These are phyloP conservation scores for Passer domesticus DNA, from an alignment of 2,113 vertebrate species.

Conservation along the genomic window DNA sequence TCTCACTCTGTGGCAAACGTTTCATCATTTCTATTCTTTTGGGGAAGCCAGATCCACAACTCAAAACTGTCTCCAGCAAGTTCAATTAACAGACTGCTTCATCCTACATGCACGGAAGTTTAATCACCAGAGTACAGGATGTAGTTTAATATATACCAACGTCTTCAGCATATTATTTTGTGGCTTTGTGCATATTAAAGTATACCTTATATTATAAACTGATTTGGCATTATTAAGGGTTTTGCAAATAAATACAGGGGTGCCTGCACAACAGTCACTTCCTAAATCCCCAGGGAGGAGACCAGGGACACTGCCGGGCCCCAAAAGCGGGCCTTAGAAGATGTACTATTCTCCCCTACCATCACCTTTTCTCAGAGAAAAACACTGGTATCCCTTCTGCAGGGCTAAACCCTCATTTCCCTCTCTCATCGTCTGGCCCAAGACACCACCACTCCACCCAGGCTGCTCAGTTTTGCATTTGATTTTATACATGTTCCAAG, in stretches of 20 bases:
- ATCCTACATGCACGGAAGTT: not conserved
- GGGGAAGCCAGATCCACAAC: not conserved
- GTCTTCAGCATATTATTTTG: not conserved
- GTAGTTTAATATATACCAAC: not conserved
- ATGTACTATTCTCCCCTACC: not conserved
- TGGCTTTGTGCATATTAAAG: not conserved
- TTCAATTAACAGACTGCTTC: not conserved
- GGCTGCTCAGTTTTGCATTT: not conserved
- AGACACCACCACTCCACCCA: not conserved
- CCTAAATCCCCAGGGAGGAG: not conserved
- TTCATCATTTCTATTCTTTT: not conserved
- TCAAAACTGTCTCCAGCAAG: not conserved
- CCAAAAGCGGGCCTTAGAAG: not conserved
- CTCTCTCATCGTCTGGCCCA: not conserved
- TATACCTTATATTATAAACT: not conserved
- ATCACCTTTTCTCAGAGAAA: not conserved
- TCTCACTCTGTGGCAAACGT: not conserved
- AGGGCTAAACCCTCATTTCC: not conserved
- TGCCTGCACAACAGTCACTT: not conserved
- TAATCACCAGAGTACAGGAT: slow-evolving; percentile 11
- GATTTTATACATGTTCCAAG: not conserved
- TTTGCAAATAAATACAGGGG: not conserved
- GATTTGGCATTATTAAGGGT: not conserved
- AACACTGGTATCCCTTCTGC: not conserved
- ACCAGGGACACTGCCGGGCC: not conserved